Evolutionary conservation across 2,113 vertebrate species (phyloP).

Genomic region (Amazona vittata): DNA sequence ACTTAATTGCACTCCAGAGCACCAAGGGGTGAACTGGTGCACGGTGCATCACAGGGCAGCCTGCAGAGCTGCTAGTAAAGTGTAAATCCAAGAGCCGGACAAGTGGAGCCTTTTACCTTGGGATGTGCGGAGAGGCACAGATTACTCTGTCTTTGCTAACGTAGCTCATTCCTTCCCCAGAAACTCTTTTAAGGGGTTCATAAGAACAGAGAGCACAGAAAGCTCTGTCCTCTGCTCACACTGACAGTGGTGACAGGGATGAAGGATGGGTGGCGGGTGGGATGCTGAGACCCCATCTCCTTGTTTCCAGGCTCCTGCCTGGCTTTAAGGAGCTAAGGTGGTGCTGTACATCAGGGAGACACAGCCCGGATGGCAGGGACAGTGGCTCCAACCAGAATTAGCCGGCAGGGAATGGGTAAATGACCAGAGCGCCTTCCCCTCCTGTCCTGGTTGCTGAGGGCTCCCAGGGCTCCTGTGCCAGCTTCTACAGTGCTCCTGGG

Average conservation of each 20-base stretch:
- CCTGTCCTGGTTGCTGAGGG: not conserved
- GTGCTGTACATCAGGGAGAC: not conserved
- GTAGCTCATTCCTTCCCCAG: not conserved
- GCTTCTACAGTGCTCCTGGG: not conserved
- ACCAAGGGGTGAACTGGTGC: not conserved
- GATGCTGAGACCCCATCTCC: not conserved
- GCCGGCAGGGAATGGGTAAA: not conserved
- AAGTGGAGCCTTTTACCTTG: not conserved
- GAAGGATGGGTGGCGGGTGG: not conserved
- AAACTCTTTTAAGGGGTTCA: not conserved
- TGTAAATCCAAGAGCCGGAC: conserved; percentile 18
- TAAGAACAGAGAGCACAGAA: not conserved
- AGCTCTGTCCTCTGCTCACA: not conserved
- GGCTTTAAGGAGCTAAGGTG: not conserved
- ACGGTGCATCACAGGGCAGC: not conserved
- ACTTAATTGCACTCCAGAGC: conserved; percentile 40
- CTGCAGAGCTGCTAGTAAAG: not conserved
- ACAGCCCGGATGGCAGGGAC: not conserved
- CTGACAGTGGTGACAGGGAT: not conserved
- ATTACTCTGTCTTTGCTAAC: not conserved
- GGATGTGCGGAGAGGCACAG: not conserved
- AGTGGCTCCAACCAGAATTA: not conserved
- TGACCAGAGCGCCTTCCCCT: not conserved
- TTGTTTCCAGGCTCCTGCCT: not conserved
- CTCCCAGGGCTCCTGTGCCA: not conserved